Evolutionary conservation across 1,140 invertebrate species (phyloP).

Genomic region (Aphaenogaster rudis): DNA sequence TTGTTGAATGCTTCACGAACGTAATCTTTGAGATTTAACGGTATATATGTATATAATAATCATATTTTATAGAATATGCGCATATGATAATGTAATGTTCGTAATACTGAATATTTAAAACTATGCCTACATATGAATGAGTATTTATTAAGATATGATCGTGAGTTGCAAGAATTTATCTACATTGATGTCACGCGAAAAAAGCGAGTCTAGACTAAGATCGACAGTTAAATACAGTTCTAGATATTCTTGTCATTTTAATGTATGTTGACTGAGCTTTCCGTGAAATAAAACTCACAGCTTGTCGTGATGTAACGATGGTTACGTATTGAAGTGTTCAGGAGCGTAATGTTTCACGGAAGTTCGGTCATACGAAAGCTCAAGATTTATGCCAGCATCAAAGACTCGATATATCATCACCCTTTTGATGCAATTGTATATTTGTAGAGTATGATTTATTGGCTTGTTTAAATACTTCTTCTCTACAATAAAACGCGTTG

Average conservation of each 20-base stretch:
- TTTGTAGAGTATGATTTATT: slow-evolving; percentile 7
- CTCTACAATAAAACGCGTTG: not conserved
- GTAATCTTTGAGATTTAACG: not conserved
- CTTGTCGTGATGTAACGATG: not conserved
- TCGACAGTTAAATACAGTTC: not conserved
- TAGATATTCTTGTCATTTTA: slow-evolving; percentile 1
- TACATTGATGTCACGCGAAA: not conserved
- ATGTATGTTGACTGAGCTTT: not conserved
- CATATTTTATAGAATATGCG: too few species aligned
- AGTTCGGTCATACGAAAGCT: not conserved
- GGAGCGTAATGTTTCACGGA: slow-evolving; percentile 1
- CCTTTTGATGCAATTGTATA: not conserved
- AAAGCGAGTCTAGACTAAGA: not conserved
- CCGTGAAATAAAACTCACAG: not conserved
- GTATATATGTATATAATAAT: not conserved
- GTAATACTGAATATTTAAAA: too few species aligned
- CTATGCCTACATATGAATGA: not conserved
- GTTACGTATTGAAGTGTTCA: not conserved
- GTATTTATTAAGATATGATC: not conserved
- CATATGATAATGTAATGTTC: too few species aligned
- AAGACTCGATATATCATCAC: not conserved
- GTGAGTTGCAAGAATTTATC: not conserved
- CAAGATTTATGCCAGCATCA: slow-evolving; percentile 2
- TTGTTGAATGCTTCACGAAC: not conserved
- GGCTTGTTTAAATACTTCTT: not conserved